Percentiles rank a stretch among this genome's conserved stretches.
These are phyloP conservation scores for Eurytoma californica DNA, from an alignment of 2,888 invertebrate species.

Conservation along the genomic window DNA sequence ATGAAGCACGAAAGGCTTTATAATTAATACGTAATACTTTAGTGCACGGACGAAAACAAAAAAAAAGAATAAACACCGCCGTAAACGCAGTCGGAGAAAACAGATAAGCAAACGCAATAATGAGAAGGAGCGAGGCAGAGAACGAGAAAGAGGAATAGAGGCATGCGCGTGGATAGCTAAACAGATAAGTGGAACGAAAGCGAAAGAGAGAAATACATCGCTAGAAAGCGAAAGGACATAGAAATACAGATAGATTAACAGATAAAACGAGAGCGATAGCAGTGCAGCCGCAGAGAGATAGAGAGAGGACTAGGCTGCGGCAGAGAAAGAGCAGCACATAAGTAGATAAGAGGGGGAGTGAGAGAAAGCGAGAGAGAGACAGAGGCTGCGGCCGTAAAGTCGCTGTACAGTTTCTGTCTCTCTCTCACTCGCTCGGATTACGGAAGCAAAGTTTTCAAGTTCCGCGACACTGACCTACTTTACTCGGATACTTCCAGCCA, in stretches of 20 bases:
- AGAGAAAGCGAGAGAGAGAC: conserved; percentile 31
- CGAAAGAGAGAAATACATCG: conserved; percentile 50
- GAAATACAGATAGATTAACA: conserved; percentile 56
- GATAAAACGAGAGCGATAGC: conserved; percentile 50
- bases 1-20: too few species aligned
- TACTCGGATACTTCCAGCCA: conserved; percentile 67
- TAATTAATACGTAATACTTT: too few species aligned
- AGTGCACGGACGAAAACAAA: too few species aligned
- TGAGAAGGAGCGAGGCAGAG: not conserved
- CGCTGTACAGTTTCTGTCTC: conserved; percentile 57
- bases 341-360: conserved; percentile 42
- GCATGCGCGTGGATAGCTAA: not conserved
- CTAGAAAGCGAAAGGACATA: conserved; percentile 55
- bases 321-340: conserved; percentile 24
- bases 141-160: not conserved
- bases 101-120: not conserved
- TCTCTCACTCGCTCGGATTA: conserved; percentile 67
- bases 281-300: conserved; percentile 14
- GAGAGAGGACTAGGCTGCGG: not conserved
- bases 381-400: conserved; percentile 51
- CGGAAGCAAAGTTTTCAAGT: conserved; percentile 75
- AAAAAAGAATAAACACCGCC: too few species aligned
- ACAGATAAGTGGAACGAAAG: conserved; percentile 33
- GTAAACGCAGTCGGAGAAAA: not conserved
- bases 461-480: conserved; percentile 75